phyloP scores from a whole-genome alignment of 2,113 vertebrate genomes.

The Pagrus major region DNA sequence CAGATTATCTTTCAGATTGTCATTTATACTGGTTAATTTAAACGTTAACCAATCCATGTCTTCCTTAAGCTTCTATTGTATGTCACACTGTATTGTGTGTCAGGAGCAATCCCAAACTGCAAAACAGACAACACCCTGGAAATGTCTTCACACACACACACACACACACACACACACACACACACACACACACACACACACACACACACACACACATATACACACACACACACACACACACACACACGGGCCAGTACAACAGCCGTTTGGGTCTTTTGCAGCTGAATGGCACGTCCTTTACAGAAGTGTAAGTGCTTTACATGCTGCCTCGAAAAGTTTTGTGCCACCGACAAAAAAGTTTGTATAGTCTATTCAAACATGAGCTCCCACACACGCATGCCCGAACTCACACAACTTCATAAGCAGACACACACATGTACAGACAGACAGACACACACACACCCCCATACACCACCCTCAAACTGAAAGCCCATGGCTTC shows the following conservation, averaged over 20 bases:
- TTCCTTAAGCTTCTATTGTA: background rate
- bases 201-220: too few relatives aligned
- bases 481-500: constrained; percentile 55
- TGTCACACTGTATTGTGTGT: too few relatives aligned
- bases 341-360: constrained; percentile 57
- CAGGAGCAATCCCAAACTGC: background rate
- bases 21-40: background rate
- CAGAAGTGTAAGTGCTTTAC: constrained; percentile 65
- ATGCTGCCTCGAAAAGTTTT: constrained; percentile 57
- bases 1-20: background rate
- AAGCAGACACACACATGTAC: constrained; percentile 31
- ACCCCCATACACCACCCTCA: constrained; percentile 19
- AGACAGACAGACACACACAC: constrained; percentile 18
- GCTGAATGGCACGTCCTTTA: constrained; percentile 48
- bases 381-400: constrained; percentile 29
- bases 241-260: constrained; percentile 28
- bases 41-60: background rate
- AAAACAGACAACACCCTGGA: background rate
- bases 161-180: too few relatives aligned
- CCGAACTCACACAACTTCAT: constrained; percentile 44
- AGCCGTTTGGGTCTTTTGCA: constrained; percentile 53
- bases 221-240: constrained; percentile 7
- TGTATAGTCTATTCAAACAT: constrained; percentile 53
- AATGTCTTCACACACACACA: background rate
- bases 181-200: too few relatives aligned